These are phyloP conservation scores for Psophia crepitans DNA, from an alignment of 2,113 vertebrate species.

Conservation along the genomic window DNA sequence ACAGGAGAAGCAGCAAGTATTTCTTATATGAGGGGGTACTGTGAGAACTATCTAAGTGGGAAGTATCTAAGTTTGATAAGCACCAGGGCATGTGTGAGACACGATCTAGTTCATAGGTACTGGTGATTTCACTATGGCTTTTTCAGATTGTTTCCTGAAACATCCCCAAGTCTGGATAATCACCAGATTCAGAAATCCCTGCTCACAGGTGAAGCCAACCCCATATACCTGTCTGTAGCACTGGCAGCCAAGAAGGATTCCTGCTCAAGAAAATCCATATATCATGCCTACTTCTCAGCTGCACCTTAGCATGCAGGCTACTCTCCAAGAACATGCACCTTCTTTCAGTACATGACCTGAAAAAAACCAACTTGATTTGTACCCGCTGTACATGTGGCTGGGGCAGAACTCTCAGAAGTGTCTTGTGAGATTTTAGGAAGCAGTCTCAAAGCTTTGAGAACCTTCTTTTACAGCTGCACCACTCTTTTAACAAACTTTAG, in stretches of 20 bases:
- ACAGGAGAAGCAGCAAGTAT: background rate
- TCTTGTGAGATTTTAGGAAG: background rate
- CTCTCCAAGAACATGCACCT: background rate
- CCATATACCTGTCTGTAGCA: background rate
- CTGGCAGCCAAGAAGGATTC: background rate
- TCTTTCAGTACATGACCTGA: fast-evolving
- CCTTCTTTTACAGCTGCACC: background rate
- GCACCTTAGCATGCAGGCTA: background rate
- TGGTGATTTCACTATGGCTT: background rate
- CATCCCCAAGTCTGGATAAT: background rate
- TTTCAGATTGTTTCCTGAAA: background rate
- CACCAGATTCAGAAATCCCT: background rate
- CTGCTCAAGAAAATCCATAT: background rate
- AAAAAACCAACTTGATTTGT: background rate
- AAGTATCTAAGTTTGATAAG: background rate
- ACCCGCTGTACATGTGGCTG: background rate
- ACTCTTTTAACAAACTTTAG: background rate
- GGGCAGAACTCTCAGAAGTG: background rate
- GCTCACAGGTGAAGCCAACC: background rate
- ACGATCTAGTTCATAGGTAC: background rate
- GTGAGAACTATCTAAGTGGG: background rate
- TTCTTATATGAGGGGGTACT: background rate
- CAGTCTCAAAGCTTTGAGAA: background rate
- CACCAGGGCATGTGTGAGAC: background rate
- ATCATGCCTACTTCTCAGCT: background rate